Evolutionary conservation across 2,888 invertebrate species (phyloP).

Genomic region (Lampropteryx suffumata): DNA sequence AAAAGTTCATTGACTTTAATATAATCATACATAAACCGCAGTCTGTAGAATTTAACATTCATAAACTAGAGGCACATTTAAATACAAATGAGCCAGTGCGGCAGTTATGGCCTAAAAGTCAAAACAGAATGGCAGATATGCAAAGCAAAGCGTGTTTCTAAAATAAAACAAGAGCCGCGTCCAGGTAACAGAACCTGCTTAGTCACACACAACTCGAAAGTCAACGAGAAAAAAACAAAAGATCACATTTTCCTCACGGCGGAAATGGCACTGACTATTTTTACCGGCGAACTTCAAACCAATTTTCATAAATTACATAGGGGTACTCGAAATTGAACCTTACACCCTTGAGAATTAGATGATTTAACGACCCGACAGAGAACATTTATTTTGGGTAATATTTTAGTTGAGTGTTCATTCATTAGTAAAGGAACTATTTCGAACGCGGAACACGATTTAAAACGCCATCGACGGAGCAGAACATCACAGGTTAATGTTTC

Average conservation of each 20-base stretch:
- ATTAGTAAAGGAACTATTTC: conserved; percentile 61
- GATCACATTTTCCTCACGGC: conserved; percentile 67
- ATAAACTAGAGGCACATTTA: conserved; percentile 14
- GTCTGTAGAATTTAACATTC: conserved; percentile 14
- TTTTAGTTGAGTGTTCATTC: conserved; percentile 52
- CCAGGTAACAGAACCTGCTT: conserved; percentile 45
- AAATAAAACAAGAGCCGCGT: conserved; percentile 34
- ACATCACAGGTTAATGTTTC: conserved; percentile 48
- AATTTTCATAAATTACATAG: conserved; percentile 47
- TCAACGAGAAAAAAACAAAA: conserved; percentile 62
- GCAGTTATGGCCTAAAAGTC: not conserved
- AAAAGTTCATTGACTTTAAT: conserved; percentile 16
- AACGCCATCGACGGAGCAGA: conserved; percentile 52
- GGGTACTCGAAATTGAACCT: conserved; percentile 54
- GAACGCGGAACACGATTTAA: conserved; percentile 54
- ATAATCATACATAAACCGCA: conserved; percentile 2
- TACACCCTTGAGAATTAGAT: conserved; percentile 39
- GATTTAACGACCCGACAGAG: conserved; percentile 24
- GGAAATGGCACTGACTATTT: conserved; percentile 76
- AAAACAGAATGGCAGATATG: conserved; percentile 10
- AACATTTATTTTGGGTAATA: conserved; percentile 35
- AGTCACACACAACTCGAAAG: conserved; percentile 45
- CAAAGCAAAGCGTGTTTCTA: conserved; percentile 3
- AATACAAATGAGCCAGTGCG: conserved; percentile 17
- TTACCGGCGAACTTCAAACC: conserved; percentile 55